These are phyloP conservation scores for Protobothrops flavoviridis DNA, from an alignment of 2,113 vertebrate genomes.

Conservation along the genomic window DNA sequence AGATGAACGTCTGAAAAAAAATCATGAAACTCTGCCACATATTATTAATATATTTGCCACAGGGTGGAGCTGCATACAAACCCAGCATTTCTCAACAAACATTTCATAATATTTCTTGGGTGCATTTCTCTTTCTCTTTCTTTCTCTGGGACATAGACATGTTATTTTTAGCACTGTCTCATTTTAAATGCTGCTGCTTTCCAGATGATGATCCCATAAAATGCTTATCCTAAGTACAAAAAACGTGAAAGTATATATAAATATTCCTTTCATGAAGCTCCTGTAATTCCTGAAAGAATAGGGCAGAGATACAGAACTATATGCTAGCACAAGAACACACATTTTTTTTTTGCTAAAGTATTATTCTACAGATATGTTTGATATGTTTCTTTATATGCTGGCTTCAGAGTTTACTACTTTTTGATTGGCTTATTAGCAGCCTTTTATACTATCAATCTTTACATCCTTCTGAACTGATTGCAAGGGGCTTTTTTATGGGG, in stretches of 20 bases:
- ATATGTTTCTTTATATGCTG: not conserved
- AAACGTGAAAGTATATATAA: not conserved
- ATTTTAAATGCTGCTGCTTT: not conserved
- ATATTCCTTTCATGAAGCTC: not conserved
- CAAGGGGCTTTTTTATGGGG: not conserved
- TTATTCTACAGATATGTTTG: not conserved
- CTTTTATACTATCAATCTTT: not conserved
- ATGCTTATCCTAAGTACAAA: not conserved
- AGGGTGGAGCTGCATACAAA: not conserved
- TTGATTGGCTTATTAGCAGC: not conserved
- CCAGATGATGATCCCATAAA: not conserved
- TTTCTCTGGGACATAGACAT: not conserved
- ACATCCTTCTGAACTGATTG: not conserved
- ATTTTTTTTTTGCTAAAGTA: not conserved
- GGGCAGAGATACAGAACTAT: not conserved
- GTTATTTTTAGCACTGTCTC: not conserved
- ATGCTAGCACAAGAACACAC: not conserved
- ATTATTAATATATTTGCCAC: not conserved
- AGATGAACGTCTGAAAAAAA: not conserved
- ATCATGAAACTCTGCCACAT: not conserved
- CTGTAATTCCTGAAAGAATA: not conserved
- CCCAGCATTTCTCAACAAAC: not conserved
- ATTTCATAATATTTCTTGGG: not conserved
- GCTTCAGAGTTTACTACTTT: not conserved
- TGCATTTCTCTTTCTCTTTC: not conserved